phyloP scores from a whole-genome alignment of 1,140 invertebrate species.

The Harpegnathos saltator region DNA sequence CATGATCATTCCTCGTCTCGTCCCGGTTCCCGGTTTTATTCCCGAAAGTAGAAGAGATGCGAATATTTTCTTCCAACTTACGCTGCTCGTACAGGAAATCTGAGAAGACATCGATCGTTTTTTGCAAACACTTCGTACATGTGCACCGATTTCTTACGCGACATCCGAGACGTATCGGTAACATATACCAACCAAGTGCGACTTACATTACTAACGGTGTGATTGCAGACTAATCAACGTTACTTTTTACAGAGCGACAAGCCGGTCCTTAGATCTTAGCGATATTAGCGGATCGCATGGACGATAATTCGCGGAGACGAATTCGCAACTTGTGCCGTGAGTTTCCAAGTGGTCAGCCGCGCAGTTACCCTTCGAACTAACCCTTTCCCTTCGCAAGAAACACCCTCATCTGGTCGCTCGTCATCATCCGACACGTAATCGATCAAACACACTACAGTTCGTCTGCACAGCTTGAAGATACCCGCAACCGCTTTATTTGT shows the following conservation, averaged over 20 bases:
- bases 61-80: neutral
- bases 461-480: conserved; percentile 59
- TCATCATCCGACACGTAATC: conserved; percentile 21
- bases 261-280: conserved; percentile 19
- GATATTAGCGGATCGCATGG: conserved; percentile 10
- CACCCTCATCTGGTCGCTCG: neutral
- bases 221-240: too few species aligned
- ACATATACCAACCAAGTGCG: neutral
- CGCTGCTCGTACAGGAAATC: neutral
- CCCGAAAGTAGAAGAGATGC: neutral
- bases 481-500: conserved; percentile 70
- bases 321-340: conserved; percentile 17
- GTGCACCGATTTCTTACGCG: neutral
- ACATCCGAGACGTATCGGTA: neutral
- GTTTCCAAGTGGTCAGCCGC: conserved; percentile 29
- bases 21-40: neutral
- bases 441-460: neutral
- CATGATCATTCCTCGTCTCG: neutral
- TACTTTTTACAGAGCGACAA: conserved; percentile 34
- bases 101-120: neutral
- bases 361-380: conserved; percentile 7
- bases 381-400: conserved; percentile 9
- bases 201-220: conserved; percentile 27
- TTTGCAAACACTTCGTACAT: neutral
- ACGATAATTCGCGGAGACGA: conserved; percentile 12